These are phyloP conservation scores for Danio albolineatus DNA, from an alignment of 2,797 vertebrate genomes.

Conservation along the genomic window DNA sequence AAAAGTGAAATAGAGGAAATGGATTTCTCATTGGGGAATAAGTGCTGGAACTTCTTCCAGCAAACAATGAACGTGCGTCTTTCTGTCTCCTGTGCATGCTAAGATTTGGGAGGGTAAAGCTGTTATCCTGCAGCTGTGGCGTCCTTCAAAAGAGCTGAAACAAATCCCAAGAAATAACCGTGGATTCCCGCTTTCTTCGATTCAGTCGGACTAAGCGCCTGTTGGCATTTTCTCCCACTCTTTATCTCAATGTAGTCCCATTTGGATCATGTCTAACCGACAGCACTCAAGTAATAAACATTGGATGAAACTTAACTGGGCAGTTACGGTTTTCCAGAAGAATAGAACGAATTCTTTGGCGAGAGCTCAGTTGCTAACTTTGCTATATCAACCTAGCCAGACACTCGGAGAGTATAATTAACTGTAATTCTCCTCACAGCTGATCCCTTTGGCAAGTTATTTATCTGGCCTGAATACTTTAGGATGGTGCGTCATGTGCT, in stretches of 20 bases:
- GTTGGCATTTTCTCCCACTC: slow-evolving; percentile 3
- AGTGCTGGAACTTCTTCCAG: slow-evolving; percentile 42
- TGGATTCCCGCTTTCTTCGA: slow-evolving; percentile 18
- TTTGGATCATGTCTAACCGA: slow-evolving; percentile 28
- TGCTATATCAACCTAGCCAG: slow-evolving; percentile 37
- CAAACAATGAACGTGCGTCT: slow-evolving; percentile 35
- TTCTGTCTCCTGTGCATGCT: slow-evolving; percentile 9
- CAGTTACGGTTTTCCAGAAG: slow-evolving; percentile 1
- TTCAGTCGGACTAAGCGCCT: slow-evolving; percentile 20
- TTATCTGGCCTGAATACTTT: slow-evolving; percentile 50
- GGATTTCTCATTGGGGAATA: slow-evolving; percentile 56
- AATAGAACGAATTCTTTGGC: slow-evolving; percentile 43
- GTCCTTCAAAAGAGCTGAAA: slow-evolving; percentile 32
- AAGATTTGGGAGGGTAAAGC: slow-evolving; percentile 33
- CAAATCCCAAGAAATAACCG: slow-evolving; percentile 35
- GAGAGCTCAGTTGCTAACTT: slow-evolving; percentile 38
- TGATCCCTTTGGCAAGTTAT: slow-evolving; percentile 36
- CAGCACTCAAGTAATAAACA: slow-evolving; percentile 19
- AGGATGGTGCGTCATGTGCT: not conserved
- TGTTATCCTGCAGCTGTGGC: slow-evolving; percentile 45
- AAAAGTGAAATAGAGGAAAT: slow-evolving; percentile 46
- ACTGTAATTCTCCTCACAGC: slow-evolving; percentile 42
- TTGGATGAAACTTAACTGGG: slow-evolving; percentile 22
- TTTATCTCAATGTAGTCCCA: slow-evolving; percentile 12
- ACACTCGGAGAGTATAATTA: slow-evolving; percentile 53